These are phyloP conservation scores for Nomada ruficornis DNA, from an alignment of 2,888 invertebrate species.

Conservation along the genomic window DNA sequence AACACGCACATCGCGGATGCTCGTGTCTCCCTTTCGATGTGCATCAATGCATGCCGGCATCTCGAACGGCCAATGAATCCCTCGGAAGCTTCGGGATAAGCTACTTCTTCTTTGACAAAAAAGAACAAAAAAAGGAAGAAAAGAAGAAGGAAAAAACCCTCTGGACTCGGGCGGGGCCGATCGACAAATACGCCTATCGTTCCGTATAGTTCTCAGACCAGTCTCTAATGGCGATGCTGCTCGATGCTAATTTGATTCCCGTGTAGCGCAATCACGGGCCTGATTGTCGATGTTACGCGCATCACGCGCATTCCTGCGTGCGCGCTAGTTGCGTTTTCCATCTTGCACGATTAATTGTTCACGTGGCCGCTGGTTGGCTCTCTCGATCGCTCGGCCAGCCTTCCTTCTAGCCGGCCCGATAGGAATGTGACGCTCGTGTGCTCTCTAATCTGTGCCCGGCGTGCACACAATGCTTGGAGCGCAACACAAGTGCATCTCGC, in stretches of 20 bases:
- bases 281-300: slow-evolving; percentile 71
- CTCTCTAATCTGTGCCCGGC: slow-evolving; percentile 42
- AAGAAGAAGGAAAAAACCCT: slow-evolving; percentile 45
- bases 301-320: slow-evolving; percentile 69
- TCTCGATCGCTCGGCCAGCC: slow-evolving; percentile 33
- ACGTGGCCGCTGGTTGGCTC: slow-evolving; percentile 22
- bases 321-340: slow-evolving; percentile 62
- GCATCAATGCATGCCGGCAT: not conserved
- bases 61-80: not conserved
- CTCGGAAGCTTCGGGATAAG: slow-evolving; percentile 13
- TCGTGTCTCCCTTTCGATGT: not conserved
- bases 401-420: slow-evolving; percentile 17
- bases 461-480: slow-evolving; percentile 32
- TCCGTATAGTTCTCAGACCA: slow-evolving; percentile 29
- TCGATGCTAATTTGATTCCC: slow-evolving; percentile 78
- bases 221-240: slow-evolving; percentile 63
- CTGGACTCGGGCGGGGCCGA: slow-evolving; percentile 25
- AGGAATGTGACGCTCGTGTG: slow-evolving; percentile 50
- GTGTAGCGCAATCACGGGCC: slow-evolving; percentile 71
- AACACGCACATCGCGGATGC: not conserved
- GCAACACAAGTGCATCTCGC: not conserved
- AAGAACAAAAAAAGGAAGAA: not conserved
- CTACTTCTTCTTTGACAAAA: not conserved
- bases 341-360: slow-evolving; percentile 69
- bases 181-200: slow-evolving; percentile 66